phyloP scores from a whole-genome alignment of 2,113 vertebrate genomes.

The Bucco capensis region DNA sequence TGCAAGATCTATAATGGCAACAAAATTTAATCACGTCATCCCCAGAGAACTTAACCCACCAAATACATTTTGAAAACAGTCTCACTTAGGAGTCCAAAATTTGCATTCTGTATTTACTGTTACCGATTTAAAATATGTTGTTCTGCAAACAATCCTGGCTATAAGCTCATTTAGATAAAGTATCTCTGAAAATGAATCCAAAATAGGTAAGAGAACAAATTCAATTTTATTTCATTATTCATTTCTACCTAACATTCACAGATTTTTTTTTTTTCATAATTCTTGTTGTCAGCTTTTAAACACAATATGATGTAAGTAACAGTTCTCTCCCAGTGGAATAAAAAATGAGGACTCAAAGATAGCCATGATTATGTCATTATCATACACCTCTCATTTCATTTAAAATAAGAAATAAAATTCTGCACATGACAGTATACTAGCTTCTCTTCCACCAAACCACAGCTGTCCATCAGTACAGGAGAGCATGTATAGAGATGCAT shows the following conservation, averaged over 20 bases:
- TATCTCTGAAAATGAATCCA: background rate
- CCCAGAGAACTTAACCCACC: background rate
- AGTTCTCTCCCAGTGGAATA: background rate
- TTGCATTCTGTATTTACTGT: background rate
- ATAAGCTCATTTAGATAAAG: background rate
- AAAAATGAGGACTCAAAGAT: background rate
- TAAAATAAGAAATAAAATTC: background rate
- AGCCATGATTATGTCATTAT: background rate
- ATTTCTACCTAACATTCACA: background rate
- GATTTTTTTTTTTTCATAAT: background rate
- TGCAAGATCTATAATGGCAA: background rate
- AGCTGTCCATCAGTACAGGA: accelerated
- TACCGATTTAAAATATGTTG: background rate
- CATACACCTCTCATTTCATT: background rate
- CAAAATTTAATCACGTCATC: background rate
- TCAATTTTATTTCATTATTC: background rate
- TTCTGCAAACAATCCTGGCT: background rate
- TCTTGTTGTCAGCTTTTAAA: background rate
- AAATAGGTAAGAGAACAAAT: background rate
- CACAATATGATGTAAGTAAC: background rate
- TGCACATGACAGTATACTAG: background rate
- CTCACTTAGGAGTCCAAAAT: background rate
- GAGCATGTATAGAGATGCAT: background rate
- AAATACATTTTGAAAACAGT: background rate
- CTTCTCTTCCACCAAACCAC: background rate